A percentile compares a stretch with the other conserved stretches of the same genome.
These are phyloP conservation scores for Oppia nitens DNA, from an alignment of 1,140 invertebrate genomes.

Conservation along the genomic window DNA sequence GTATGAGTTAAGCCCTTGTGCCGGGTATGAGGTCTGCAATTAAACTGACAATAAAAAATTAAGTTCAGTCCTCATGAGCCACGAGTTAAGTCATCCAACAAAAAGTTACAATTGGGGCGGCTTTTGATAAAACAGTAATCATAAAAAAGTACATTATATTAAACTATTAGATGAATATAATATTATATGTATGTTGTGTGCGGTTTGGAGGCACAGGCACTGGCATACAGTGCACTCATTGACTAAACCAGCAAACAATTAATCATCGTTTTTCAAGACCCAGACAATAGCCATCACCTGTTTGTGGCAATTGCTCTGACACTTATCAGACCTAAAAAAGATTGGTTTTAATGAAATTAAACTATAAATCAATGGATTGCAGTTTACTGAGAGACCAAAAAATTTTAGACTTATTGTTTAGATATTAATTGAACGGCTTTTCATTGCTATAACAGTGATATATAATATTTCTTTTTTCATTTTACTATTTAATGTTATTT, in stretches of 20 bases:
- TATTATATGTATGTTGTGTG: too few species aligned
- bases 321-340: neutral
- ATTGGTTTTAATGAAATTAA: neutral
- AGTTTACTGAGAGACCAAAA: too few species aligned
- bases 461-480: neutral
- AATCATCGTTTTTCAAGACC: neutral
- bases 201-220: too few species aligned
- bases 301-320: neutral
- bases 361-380: neutral
- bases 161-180: too few species aligned
- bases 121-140: neutral
- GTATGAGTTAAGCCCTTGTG: neutral
- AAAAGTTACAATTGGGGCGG: neutral
- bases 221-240: neutral
- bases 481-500: neutral
- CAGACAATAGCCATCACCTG: neutral
- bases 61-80: neutral
- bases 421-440: neutral
- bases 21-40: neutral
- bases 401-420: neutral
- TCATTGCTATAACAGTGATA: neutral
- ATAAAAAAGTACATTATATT: neutral
- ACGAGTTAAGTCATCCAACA: neutral
- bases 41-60: neutral
- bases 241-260: neutral